Conservation (phyloP, 1,140 invertebrate genomes). For the Popillia japonica region DNA sequence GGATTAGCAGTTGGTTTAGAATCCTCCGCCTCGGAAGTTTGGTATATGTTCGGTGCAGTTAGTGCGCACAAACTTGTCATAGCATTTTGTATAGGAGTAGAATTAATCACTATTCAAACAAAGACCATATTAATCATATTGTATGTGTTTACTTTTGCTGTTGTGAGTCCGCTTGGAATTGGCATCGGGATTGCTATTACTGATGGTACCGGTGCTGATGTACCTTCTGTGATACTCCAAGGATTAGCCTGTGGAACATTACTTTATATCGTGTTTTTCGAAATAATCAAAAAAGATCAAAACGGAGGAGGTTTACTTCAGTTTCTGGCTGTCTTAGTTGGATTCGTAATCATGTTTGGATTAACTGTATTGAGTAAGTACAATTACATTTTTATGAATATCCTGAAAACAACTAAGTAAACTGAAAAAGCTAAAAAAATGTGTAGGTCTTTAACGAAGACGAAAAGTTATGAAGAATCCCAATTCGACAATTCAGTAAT, state of each 20-base stretch:
- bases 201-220: conserved; percentile 46
- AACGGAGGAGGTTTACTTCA: conserved; percentile 70
- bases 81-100: conserved; percentile 65
- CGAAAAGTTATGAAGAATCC: too few species aligned
- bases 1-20: conserved; percentile 89
- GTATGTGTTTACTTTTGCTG: conserved; percentile 64
- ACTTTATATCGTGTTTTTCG: conserved; percentile 75
- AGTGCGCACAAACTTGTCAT: conserved; percentile 70
- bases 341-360: conserved; percentile 81
- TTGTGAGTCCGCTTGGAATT: conserved; percentile 65
- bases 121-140: conserved; percentile 54
- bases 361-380: conserved; percentile 49
- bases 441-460: too few species aligned
- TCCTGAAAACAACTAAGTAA: background rate
- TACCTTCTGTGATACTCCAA: conserved; percentile 61
- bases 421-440: too few species aligned
- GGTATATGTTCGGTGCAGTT: conserved; percentile 66
- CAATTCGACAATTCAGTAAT: too few species aligned
- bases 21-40: conserved; percentile 71
- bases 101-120: conserved; percentile 60
- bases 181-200: conserved; percentile 59
- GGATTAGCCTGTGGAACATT: conserved; percentile 72
- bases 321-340: conserved; percentile 73
- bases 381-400: background rate
- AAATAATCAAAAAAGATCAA: conserved; percentile 69